phyloP scores from a whole-genome alignment of 2,113 vertebrate species.

The Onychostruthus taczanowskii region DNA sequence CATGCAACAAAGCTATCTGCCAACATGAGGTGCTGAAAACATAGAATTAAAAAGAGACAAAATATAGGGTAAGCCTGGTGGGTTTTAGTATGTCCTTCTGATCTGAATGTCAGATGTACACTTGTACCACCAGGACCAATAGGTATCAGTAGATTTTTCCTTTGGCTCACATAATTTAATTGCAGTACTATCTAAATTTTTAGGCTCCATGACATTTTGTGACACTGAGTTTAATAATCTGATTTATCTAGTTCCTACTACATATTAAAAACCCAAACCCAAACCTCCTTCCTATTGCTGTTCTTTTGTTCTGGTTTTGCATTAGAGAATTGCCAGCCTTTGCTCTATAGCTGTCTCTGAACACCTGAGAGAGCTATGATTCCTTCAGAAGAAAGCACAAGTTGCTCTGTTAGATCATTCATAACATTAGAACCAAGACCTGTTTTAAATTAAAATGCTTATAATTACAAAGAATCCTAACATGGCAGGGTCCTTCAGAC shows the following conservation, averaged over 20 bases:
- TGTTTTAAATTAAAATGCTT: background rate
- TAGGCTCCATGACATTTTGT: background rate
- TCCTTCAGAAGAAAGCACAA: background rate
- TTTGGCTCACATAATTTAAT: background rate
- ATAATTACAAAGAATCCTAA: background rate
- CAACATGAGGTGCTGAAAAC: background rate
- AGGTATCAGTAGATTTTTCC: background rate
- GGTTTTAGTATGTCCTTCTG: background rate
- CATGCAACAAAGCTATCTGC: background rate
- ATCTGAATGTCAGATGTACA: background rate
- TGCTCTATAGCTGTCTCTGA: background rate
- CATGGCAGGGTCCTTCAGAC: background rate
- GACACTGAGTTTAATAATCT: background rate
- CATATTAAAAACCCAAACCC: background rate
- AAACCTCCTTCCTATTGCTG: background rate
- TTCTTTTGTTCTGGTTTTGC: background rate
- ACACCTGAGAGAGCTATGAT: background rate
- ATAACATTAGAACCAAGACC: background rate
- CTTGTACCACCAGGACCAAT: background rate
- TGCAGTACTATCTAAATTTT: background rate
- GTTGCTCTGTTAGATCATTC: background rate
- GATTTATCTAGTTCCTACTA: background rate
- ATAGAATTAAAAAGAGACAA: background rate
- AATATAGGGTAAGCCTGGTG: background rate
- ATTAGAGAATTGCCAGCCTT: background rate